Conservation (phyloP, 2,113 vertebrate genomes). For the Lasiurus borealis region DNA sequence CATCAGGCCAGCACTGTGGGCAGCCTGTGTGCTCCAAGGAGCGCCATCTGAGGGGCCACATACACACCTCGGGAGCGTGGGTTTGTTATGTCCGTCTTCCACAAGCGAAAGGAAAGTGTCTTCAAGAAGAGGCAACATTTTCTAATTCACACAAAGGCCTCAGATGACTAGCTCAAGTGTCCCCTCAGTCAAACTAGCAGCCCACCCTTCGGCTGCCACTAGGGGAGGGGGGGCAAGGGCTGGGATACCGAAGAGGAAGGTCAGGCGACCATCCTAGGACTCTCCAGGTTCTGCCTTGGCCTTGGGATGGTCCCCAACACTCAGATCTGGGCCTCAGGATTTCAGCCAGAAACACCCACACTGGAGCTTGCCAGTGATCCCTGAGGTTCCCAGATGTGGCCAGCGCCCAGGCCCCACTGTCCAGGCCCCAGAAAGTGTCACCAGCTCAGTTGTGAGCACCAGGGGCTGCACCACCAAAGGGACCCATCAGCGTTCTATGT, state of each 20-base stretch:
- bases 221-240: fast-evolving
- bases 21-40: not conserved
- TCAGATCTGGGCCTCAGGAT: not conserved
- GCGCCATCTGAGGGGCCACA: not conserved
- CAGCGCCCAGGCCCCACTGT: too few relatives aligned
- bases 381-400: not conserved
- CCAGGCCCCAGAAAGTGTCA: not conserved
- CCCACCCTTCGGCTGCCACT: fast-evolving
- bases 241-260: not conserved
- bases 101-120: not conserved
- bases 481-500: not conserved
- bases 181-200: not conserved
- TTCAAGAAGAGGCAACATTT: not conserved
- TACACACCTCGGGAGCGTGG: fast-evolving
- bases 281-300: not conserved
- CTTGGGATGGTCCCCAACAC: not conserved
- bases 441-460: not conserved
- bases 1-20: not conserved
- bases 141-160: not conserved
- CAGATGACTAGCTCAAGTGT: too few relatives aligned
- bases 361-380: not conserved
- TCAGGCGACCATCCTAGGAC: not conserved
- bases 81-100: fast-evolving
- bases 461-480: not conserved
- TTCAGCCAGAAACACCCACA: not conserved